These are phyloP conservation scores for Ennomos fuscantarius DNA, from an alignment of 2,888 invertebrate species.

Conservation along the genomic window DNA sequence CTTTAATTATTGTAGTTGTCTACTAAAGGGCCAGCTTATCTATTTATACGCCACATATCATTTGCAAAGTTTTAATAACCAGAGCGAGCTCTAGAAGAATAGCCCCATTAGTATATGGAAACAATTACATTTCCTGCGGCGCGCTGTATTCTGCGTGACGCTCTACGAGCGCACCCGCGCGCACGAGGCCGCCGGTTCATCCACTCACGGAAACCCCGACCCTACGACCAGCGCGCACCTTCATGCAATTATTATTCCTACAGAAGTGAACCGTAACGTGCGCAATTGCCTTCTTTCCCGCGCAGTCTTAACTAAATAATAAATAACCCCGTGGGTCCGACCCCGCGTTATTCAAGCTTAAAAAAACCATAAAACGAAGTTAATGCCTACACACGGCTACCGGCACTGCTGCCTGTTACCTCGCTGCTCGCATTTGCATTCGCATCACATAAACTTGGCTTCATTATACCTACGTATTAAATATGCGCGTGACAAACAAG, in stretches of 20 bases:
- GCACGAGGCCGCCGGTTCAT: too few relatives aligned
- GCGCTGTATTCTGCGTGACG: too few relatives aligned
- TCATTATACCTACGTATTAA: constrained; percentile 13
- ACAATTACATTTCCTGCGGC: too few relatives aligned
- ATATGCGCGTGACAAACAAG: constrained; percentile 4
- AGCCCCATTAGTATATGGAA: too few relatives aligned
- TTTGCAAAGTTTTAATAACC: too few relatives aligned
- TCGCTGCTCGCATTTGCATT: constrained; percentile 18
- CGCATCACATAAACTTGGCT: constrained; percentile 12
- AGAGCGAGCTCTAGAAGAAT: too few relatives aligned
- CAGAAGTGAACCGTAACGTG: constrained; percentile 10
- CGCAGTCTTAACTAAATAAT: constrained; percentile 24
- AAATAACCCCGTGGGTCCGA: constrained; percentile 17
- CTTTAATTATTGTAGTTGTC: too few relatives aligned
- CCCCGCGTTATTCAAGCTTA: constrained; percentile 25
- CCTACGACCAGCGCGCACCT: background rate
- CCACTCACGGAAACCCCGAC: too few relatives aligned
- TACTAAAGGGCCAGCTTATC: too few relatives aligned
- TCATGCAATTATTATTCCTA: background rate
- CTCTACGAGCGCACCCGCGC: too few relatives aligned
- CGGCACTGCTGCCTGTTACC: constrained; percentile 20
- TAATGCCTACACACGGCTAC: constrained; percentile 18
- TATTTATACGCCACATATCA: too few relatives aligned
- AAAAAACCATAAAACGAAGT: constrained; percentile 26
- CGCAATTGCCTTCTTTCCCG: constrained; percentile 17